Evolutionary conservation across 2,888 invertebrate genomes (phyloP), one percentile per base, ranked within the genome.

Genomic region (Drosophila prostipennis): DNA sequence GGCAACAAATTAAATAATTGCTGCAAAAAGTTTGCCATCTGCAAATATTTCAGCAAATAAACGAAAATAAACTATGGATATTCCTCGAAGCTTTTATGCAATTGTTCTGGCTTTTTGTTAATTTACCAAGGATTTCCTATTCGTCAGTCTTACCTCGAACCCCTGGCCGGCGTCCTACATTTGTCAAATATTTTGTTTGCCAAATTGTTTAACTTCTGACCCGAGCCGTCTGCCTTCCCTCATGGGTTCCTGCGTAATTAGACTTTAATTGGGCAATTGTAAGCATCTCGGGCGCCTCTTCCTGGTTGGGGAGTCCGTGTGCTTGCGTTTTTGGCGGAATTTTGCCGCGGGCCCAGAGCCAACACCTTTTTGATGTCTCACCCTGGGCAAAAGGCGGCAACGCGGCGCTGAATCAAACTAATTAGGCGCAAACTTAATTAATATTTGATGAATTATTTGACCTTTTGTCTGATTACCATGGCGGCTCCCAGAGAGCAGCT

Each of bases 371-470:
- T 79, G 84, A 84, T 77, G 81, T 81, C 59, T 42, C 42, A 39
- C 32, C 56, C 39, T 23, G 45, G 26, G 43, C 46, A n/a, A 46
- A 39, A 16, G 39, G 55, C 45, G 36, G 19, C 43, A 2, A 23
- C 73, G 29, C 71, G 61, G 75, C 68, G 71, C 79, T 73, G 74
- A 74, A 70, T 78, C 76, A 69, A 79, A 75, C 79, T 86, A 89
- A 89, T 89, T 87, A 83, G 78, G 74, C 77, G 79, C 68, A 77
- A 78, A 81, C 80, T 85, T 81, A 86, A 89, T 87, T 83, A 89
- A 78, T 76, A 69, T 74, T 85, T 79, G 43, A 78, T 79, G 71
- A 71, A 71, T 71, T 85, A 67, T 68, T 78, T 78, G 72, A 68
- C 48, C 76, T 64, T 77, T 79, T 69, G 73, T 59, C 49, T 70